Conservation (phyloP, 2,113 vertebrate species). For the Catagonus wagneri region DNA sequence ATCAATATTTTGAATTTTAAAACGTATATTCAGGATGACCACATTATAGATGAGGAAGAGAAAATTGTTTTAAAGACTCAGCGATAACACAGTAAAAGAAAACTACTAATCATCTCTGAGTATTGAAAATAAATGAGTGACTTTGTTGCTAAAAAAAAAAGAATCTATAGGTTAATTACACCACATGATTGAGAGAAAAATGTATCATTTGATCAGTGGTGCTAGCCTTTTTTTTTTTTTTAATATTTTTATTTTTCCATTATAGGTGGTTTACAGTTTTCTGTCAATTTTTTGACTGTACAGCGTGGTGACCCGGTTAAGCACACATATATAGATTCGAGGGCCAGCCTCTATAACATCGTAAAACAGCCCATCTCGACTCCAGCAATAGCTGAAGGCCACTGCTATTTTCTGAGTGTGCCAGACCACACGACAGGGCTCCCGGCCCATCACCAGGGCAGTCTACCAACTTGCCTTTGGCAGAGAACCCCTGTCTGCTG, state of each 20-base stretch:
- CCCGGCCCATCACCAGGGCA: accelerated
- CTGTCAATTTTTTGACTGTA: too few relatives aligned
- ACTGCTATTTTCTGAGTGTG: neutral
- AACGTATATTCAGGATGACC: neutral
- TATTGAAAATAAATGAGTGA: neutral
- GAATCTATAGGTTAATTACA: neutral
- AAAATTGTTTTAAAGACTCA: neutral
- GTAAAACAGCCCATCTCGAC: neutral
- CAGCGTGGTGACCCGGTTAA: too few relatives aligned
- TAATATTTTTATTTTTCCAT: too few relatives aligned
- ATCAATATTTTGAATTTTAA: neutral
- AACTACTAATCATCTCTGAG: neutral
- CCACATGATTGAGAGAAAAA: neutral
- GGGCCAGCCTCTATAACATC: too few relatives aligned
- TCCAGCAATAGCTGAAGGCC: neutral
- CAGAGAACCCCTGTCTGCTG: neutral
- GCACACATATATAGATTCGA: too few relatives aligned
- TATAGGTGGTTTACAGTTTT: too few relatives aligned
- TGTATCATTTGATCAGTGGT: neutral
- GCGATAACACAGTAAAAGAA: neutral
- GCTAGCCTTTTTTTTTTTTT: neutral
- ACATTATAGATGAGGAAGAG: neutral
- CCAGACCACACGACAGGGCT: accelerated
- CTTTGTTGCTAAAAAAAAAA: neutral
- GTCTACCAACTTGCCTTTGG: neutral